Conservation (phyloP, 2,113 vertebrate genomes). For the Pomatorhinus ruficollis region DNA sequence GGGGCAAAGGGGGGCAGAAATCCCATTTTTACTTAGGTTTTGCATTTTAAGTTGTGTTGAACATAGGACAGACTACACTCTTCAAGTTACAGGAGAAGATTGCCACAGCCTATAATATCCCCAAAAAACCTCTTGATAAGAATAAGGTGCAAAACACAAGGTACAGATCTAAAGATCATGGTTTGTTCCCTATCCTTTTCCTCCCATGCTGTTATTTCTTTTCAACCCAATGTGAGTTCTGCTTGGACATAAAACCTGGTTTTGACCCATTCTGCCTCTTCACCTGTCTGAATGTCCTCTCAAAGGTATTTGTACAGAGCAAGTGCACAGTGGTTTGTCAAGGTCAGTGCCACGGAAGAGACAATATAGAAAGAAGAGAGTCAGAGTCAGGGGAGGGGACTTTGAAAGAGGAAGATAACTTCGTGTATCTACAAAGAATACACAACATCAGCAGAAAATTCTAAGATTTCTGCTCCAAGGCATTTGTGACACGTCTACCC, state of each 20-base stretch:
- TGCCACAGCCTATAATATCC: background rate
- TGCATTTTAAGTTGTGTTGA: background rate
- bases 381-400: background rate
- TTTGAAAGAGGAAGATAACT: background rate
- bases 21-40: background rate
- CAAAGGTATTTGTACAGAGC: background rate
- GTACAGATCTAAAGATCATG: background rate
- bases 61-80: background rate
- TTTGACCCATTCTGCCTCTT: background rate
- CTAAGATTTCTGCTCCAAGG: background rate
- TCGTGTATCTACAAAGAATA: background rate
- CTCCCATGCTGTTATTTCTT: background rate
- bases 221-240: accelerated
- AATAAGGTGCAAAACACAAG: background rate
- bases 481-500: accelerated
- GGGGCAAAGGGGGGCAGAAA: background rate
- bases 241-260: background rate
- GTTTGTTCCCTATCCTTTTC: background rate
- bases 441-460: background rate
- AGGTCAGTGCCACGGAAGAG: background rate
- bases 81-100: background rate
- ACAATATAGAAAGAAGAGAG: background rate
- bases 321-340: background rate
- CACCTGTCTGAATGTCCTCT: background rate
- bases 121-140: background rate